A percentile compares a stretch with the other conserved stretches of the same genome.
These are phyloP conservation scores for Carassius gibelio DNA, from an alignment of 2,113 vertebrate genomes.

Conservation along the genomic window DNA sequence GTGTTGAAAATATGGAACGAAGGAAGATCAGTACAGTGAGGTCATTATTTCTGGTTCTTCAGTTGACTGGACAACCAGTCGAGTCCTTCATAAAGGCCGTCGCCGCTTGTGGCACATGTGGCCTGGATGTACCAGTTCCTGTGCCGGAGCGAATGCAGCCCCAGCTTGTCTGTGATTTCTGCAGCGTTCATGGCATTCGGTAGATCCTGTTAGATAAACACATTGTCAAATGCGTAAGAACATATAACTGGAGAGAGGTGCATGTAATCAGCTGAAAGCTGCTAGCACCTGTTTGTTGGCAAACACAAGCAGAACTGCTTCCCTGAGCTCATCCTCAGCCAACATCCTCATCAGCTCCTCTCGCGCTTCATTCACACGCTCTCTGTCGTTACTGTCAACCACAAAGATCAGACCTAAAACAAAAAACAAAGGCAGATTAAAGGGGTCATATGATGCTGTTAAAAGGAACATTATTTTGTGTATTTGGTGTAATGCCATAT, in stretches of 20 bases:
- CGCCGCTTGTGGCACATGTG: slow-evolving; percentile 93
- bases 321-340: slow-evolving; percentile 93
- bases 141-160: slow-evolving; percentile 87
- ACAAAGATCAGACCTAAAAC: slow-evolving; percentile 93
- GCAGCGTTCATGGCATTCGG: slow-evolving; percentile 97
- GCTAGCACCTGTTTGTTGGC: slow-evolving; percentile 93
- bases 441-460: too few species aligned
- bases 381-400: slow-evolving; percentile 97
- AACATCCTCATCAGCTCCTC: slow-evolving; percentile 96
- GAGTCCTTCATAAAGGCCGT: slow-evolving; percentile 97
- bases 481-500: too few species aligned
- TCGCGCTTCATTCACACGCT: slow-evolving; percentile 87
- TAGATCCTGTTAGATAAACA: slow-evolving; percentile 81
- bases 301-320: slow-evolving; percentile 91
- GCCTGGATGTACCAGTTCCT: slow-evolving; percentile 98
- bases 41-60: slow-evolving; percentile 84
- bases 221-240: not conserved
- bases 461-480: too few species aligned
- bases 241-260: not conserved
- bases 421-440: not conserved
- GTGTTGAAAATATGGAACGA: slow-evolving; percentile 17
- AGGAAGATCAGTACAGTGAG: slow-evolving; percentile 57
- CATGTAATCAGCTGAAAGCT: not conserved
- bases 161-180: slow-evolving; percentile 94
- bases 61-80: slow-evolving; percentile 97